These are phyloP conservation scores for Leucoma salicis DNA, from an alignment of 2,888 invertebrate species.

Conservation along the genomic window DNA sequence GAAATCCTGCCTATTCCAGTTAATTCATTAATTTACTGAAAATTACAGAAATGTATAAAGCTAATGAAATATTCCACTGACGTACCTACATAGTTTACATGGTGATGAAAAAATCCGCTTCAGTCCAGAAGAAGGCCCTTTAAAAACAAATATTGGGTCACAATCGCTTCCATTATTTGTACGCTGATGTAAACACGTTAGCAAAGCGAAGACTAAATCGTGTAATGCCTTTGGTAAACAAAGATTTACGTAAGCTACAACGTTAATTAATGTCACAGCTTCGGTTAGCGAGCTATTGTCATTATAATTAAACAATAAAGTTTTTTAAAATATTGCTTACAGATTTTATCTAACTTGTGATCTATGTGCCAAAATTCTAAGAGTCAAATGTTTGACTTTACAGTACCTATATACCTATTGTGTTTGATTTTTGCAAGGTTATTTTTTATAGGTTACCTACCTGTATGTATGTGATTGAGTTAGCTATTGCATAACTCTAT, in stretches of 20 bases:
- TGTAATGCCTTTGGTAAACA: constrained; percentile 53
- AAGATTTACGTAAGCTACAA: constrained; percentile 44
- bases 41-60: too few species aligned
- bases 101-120: too few species aligned
- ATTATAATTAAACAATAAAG: constrained; percentile 14
- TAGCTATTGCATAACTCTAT: constrained; percentile 2
- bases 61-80: too few species aligned
- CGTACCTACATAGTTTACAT: too few species aligned
- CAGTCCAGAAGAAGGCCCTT: too few species aligned
- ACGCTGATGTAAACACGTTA: constrained; percentile 21
- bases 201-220: constrained; percentile 42
- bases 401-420: too few species aligned
- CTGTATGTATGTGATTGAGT: neutral
- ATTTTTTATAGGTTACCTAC: neutral
- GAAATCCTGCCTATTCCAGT: too few species aligned
- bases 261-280: constrained; percentile 47
- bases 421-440: neutral
- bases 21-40: too few species aligned
- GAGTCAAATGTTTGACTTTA: neutral
- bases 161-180: constrained; percentile 21
- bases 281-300: constrained; percentile 19
- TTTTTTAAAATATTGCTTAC: neutral
- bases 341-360: neutral
- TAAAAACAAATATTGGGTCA: too few species aligned
- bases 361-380: neutral